These are phyloP conservation scores for Ataeniobius toweri DNA, from an alignment of 2,797 vertebrate species.

Conservation along the genomic window DNA sequence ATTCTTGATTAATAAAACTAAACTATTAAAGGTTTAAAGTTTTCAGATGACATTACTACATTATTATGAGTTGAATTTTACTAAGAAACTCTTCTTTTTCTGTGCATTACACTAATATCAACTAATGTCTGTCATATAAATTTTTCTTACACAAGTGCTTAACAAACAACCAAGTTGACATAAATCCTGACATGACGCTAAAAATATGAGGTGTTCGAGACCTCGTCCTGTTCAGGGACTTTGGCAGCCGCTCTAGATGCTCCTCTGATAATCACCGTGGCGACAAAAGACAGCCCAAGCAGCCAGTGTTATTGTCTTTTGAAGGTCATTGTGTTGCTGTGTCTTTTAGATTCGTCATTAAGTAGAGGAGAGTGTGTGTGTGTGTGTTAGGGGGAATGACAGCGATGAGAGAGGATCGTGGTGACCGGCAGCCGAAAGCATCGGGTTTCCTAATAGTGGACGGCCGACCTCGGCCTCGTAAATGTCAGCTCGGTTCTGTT, in stretches of 20 bases:
- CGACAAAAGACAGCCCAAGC: slow-evolving; percentile 53
- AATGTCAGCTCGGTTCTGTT: slow-evolving; percentile 82
- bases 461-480: slow-evolving; percentile 57
- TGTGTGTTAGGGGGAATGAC: slow-evolving; percentile 10
- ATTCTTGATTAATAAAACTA: too few species aligned
- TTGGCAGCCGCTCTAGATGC: slow-evolving; percentile 24
- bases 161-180: too few species aligned
- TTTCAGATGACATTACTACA: too few species aligned
- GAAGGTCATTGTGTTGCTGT: slow-evolving; percentile 64
- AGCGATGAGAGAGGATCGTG: slow-evolving; percentile 55
- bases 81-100: too few species aligned
- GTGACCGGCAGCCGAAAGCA: slow-evolving; percentile 55
- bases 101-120: too few species aligned
- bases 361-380: slow-evolving; percentile 14
- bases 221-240: slow-evolving; percentile 11
- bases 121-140: too few species aligned
- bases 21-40: too few species aligned
- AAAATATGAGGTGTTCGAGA: neutral
- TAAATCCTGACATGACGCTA: too few species aligned
- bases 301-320: slow-evolving; percentile 53
- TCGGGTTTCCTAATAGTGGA: slow-evolving; percentile 55
- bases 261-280: slow-evolving; percentile 44
- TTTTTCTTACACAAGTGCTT: too few species aligned
- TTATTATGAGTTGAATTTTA: too few species aligned
- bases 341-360: slow-evolving; percentile 63